These are phyloP conservation scores for Mirza zaza DNA, from an alignment of 2,113 vertebrate species.

Conservation along the genomic window DNA sequence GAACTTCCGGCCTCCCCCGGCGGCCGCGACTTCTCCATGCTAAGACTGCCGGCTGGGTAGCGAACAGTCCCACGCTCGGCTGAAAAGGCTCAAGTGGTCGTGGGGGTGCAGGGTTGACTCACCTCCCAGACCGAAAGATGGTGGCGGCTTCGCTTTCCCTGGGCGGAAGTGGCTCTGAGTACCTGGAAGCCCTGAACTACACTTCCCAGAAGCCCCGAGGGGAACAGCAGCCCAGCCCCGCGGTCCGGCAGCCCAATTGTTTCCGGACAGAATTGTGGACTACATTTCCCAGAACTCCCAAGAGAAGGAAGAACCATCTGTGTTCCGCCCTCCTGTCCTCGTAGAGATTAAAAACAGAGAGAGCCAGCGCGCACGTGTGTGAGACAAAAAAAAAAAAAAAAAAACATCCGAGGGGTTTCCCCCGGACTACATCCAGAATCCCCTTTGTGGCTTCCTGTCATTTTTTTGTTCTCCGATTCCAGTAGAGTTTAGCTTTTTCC, in stretches of 20 bases:
- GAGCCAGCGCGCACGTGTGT: too few species aligned
- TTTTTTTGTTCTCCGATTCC: background rate
- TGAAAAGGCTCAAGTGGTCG: background rate
- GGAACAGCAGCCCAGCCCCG: fast-evolving
- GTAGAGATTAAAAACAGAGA: too few species aligned
- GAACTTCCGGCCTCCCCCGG: background rate
- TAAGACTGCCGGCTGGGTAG: background rate
- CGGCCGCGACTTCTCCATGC: background rate
- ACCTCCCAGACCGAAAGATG: background rate
- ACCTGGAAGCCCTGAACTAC: background rate
- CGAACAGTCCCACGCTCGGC: background rate
- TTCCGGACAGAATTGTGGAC: background rate
- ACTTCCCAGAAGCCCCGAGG: conserved; percentile 24
- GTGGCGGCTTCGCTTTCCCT: fast-evolving
- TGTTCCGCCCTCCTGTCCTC: fast-evolving
- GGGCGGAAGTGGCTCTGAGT: background rate
- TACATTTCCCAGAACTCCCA: background rate
- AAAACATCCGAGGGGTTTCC: background rate
- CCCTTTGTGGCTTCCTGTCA: background rate
- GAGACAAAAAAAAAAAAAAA: too few species aligned
- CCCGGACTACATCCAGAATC: background rate
- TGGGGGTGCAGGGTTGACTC: background rate
- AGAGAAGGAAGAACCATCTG: fast-evolving
- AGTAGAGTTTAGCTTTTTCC: background rate
- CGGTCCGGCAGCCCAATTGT: fast-evolving